Evolutionary conservation across 2,797 vertebrate genomes (phyloP).

Genomic region (Notamacropus eugenii): DNA sequence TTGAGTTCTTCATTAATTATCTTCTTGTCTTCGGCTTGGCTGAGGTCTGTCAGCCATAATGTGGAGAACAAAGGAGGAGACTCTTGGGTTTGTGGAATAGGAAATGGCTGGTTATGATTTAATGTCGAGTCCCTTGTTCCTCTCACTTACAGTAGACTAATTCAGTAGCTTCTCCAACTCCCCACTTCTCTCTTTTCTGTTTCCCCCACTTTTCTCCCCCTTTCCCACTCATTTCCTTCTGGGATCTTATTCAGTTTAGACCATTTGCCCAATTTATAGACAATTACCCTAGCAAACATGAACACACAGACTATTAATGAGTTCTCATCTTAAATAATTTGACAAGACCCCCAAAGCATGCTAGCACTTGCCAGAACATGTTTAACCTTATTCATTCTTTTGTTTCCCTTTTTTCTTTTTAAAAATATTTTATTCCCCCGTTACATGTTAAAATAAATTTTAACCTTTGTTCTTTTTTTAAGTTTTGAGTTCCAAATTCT

Average conservation of each 20-base stretch:
- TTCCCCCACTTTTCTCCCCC: neutral
- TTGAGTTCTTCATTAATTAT: neutral
- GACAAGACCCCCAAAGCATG: neutral
- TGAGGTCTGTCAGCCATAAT: neutral
- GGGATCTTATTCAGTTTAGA: neutral
- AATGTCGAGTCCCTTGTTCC: fast-evolving
- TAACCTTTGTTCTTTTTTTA: neutral
- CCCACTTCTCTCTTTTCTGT: neutral
- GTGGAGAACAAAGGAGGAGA: neutral
- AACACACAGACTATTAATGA: neutral
- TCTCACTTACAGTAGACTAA: neutral
- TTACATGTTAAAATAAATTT: neutral
- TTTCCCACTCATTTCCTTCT: conserved; percentile 19
- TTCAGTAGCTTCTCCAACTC: conserved; percentile 32
- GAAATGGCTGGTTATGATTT: neutral
- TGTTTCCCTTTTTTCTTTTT: neutral
- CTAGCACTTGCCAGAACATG: neutral
- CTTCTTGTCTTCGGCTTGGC: conserved; percentile 49
- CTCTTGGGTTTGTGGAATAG: conserved; percentile 32
- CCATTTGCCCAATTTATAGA: neutral
- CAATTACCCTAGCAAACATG: neutral
- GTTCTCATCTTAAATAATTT: neutral
- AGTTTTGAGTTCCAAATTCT: neutral
- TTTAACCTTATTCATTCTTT: neutral
- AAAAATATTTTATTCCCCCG: neutral